Evolutionary conservation across 2,797 vertebrate genomes (phyloP), one percentile per base, ranked within the genome.

Genomic region (Caiman crocodilus): DNA sequence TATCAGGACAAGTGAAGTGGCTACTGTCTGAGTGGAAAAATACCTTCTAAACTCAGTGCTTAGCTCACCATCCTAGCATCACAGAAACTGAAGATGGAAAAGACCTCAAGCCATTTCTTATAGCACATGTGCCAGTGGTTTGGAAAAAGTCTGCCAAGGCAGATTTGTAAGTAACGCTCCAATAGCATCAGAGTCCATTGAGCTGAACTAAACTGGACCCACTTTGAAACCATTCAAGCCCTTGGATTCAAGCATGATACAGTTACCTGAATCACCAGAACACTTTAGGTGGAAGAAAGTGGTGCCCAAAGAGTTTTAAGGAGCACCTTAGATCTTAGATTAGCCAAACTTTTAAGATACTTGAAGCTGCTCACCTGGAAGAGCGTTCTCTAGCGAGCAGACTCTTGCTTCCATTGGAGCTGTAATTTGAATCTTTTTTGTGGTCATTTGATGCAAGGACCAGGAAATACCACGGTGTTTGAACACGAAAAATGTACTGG

Each of bases 361-460:
- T 81, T 1, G 1, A 10, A 59, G 16, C 5, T 83, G 26, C 35
- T 32, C 64, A 90, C 23, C 59, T 79, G 84, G 67, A 94, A 94
- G 87, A 87, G 59, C 88, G 42, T 89, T 81, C 79, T 80, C 35
- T 78, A 21, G 57, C 42, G 30, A 81, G 75, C 10, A 86, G 80
- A 95, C 1, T 91, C 89, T 94, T 90, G 3, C 71, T 87, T 85
- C 71, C 81, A 87, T 61, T 82, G 60, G 69, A 87, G 14, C 75
- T 88, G 15, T 67, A 77, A 95, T 95, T 85, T 35, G 2, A 67
- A 42, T 7, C 35, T 73, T 14, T 73, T 73, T 42, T 50, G 35
- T 50, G 28, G 56, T 82, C 18, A 85, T 85, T 92, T 88, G 42
- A 57, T 78, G 56, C 61, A 61, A 23, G 58, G 88, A 69, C 21